Conservation (phyloP, 2,797 vertebrate genomes). For the Falco berigora region DNA sequence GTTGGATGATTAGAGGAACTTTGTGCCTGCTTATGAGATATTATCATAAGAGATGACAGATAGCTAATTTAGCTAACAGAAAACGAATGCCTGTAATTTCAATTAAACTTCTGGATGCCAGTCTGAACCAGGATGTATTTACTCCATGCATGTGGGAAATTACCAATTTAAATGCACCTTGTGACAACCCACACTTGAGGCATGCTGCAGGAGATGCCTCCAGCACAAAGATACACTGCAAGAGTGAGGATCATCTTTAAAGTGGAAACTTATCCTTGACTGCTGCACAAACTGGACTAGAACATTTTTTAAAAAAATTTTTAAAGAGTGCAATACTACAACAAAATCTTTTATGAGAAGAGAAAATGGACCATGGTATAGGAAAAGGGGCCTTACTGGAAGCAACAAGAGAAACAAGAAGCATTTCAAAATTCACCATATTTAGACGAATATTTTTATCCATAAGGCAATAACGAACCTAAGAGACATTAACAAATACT, state of each 20-base stretch:
- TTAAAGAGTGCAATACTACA: neutral
- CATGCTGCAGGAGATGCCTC: neutral
- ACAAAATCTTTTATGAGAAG: neutral
- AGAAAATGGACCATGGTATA: neutral
- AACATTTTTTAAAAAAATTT: neutral
- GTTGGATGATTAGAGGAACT: neutral
- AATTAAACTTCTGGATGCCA: neutral
- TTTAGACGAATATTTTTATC: neutral
- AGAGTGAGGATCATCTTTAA: neutral
- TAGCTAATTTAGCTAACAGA: neutral
- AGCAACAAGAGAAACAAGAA: neutral
- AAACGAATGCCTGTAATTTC: neutral
- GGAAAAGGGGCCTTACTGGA: neutral
- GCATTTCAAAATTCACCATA: neutral
- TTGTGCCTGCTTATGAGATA: neutral
- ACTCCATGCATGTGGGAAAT: neutral
- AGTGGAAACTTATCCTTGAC: fast-evolving
- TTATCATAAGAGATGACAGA: neutral
- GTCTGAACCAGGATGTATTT: neutral
- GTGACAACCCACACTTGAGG: neutral
- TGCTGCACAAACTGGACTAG: fast-evolving
- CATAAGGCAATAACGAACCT: neutral
- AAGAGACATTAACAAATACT: neutral
- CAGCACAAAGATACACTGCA: neutral
- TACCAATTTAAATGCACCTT: neutral